Percentiles rank a stretch among this genome's conserved stretches.
phyloP scores from a whole-genome alignment of 2,797 vertebrate genomes.

The Neosilurus mollespiculum region DNA sequence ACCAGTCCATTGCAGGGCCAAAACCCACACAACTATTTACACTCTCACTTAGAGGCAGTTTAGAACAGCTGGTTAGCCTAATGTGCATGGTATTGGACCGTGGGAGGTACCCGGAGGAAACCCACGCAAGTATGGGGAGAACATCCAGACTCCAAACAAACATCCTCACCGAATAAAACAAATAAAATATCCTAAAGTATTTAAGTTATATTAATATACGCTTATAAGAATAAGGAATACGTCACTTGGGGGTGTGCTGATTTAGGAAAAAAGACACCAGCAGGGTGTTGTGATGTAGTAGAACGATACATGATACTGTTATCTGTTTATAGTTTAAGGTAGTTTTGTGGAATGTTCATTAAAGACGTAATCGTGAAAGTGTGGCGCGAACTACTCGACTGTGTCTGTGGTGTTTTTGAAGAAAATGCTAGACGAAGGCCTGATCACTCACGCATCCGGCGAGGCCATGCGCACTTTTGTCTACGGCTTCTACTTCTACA shows the following conservation, averaged over 20 bases:
- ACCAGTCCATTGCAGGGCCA: too few relatives aligned
- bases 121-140: too few relatives aligned
- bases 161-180: too few relatives aligned
- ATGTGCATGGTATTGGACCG: too few relatives aligned
- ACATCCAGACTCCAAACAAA: too few relatives aligned
- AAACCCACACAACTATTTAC: too few relatives aligned
- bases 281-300: background rate
- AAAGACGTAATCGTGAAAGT: background rate
- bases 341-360: background rate
- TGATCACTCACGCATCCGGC: slow-evolving; percentile 90
- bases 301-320: background rate
- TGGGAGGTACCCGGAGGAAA: too few relatives aligned
- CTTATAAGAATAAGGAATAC: background rate
- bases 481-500: slow-evolving; percentile 98
- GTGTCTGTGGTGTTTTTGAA: slow-evolving; percentile 58
- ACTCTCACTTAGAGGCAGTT: too few relatives aligned
- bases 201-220: too few relatives aligned
- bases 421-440: slow-evolving; percentile 97
- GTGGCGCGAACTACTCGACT: background rate
- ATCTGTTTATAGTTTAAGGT: background rate
- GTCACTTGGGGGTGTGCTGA: background rate
- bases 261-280: background rate
- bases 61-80: too few relatives aligned
- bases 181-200: too few relatives aligned
- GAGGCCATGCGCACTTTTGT: slow-evolving; percentile 92